Conservation (phyloP, 2,113 vertebrate species). For the Ondatra zibethicus region DNA sequence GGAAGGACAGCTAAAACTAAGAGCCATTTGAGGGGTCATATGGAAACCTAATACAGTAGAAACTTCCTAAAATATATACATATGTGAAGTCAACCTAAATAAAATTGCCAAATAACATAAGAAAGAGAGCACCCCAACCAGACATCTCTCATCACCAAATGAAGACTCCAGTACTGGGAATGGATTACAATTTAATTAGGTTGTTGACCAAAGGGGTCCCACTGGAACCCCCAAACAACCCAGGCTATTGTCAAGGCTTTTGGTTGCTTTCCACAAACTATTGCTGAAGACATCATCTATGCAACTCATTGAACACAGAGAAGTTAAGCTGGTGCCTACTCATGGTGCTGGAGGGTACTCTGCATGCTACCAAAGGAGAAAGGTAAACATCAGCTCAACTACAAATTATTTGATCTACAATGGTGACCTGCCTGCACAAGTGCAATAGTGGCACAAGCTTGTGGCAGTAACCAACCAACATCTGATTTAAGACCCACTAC, state of each 20-base stretch:
- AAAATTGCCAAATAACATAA: background rate
- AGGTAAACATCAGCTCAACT: background rate
- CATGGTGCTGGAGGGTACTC: background rate
- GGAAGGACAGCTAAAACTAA: background rate
- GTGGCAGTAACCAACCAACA: background rate
- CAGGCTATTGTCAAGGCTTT: background rate
- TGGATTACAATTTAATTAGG: background rate
- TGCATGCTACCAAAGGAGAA: background rate
- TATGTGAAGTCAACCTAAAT: background rate
- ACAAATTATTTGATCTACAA: background rate
- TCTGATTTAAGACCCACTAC: background rate
- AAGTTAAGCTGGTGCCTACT: background rate
- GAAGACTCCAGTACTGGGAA: background rate
- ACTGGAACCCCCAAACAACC: background rate
- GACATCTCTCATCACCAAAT: background rate
- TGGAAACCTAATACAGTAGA: background rate
- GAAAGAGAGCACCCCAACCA: background rate
- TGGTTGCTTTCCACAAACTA: background rate
- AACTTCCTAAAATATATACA: background rate
- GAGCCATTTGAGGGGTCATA: background rate
- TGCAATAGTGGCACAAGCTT: background rate
- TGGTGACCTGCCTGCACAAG: background rate
- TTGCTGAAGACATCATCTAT: background rate
- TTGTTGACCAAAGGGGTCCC: background rate
- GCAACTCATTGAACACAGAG: background rate